phyloP scores from a whole-genome alignment of 2,797 vertebrate species.

The Spatula versicolor region DNA sequence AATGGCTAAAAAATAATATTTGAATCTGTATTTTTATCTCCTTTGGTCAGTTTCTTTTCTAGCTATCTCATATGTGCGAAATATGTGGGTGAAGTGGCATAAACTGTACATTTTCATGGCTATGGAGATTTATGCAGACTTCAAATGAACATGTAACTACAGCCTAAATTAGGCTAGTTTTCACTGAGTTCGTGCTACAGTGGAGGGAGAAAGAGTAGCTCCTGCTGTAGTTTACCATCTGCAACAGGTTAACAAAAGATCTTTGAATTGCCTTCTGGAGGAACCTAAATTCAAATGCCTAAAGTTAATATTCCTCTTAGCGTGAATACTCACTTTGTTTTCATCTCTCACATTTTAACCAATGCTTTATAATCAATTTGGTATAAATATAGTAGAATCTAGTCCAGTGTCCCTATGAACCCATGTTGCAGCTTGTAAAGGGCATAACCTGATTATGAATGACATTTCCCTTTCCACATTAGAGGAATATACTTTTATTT shows the following conservation, averaged over 20 bases:
- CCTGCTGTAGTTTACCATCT: background rate
- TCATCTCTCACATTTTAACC: background rate
- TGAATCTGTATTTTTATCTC: background rate
- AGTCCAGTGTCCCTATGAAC: background rate
- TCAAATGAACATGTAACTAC: background rate
- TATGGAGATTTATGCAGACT: background rate
- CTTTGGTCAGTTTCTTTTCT: background rate
- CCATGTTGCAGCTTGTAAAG: background rate
- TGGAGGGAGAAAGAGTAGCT: background rate
- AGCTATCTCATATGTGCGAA: background rate
- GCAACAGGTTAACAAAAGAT: background rate
- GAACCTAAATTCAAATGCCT: background rate
- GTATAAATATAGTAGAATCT: background rate
- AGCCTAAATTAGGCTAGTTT: background rate
- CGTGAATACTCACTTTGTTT: background rate
- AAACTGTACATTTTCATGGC: background rate
- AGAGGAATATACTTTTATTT: background rate
- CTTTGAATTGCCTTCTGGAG: background rate
- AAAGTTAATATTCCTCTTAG: background rate
- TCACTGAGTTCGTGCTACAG: background rate
- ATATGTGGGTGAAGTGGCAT: background rate
- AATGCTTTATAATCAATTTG: background rate
- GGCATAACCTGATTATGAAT: background rate
- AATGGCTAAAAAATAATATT: background rate
- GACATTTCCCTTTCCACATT: background rate